Conservation (phyloP, 2,113 vertebrate species). For the Pseudolaguvia tuberculata region DNA sequence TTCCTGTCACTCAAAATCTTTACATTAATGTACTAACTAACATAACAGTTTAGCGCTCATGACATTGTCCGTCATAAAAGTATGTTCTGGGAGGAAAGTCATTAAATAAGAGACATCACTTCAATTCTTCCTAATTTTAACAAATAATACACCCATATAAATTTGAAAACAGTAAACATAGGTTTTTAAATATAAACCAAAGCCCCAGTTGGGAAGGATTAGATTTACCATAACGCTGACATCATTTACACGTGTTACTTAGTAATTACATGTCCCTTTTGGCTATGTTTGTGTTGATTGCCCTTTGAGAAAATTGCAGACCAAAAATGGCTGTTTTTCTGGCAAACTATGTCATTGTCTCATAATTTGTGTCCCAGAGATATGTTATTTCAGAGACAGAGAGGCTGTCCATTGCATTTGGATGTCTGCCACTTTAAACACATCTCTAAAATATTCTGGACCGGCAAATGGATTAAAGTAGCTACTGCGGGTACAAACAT, state of each 20-base stretch:
- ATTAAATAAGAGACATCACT: background rate
- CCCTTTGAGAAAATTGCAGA: background rate
- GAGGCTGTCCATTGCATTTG: background rate
- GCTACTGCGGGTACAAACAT: background rate
- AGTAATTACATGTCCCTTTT: slow-evolving; percentile 1
- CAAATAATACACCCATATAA: background rate
- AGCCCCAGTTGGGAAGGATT: background rate
- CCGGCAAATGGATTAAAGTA: background rate
- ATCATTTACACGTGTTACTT: background rate
- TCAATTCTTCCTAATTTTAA: background rate
- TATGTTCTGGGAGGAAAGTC: too few relatives aligned
- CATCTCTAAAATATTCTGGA: background rate
- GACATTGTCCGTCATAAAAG: too few relatives aligned
- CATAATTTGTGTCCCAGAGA: too few relatives aligned
- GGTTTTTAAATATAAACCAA: background rate
- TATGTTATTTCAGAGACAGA: background rate
- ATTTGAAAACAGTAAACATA: background rate
- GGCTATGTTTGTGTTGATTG: slow-evolving; percentile 1
- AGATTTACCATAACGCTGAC: background rate
- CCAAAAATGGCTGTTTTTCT: background rate
- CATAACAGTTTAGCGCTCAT: background rate
- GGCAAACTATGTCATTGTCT: background rate
- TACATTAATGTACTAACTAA: background rate
- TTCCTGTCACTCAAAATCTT: background rate
- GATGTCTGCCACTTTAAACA: background rate